Percentiles rank a stretch among this genome's conserved stretches.
These are phyloP conservation scores for Apis florea DNA, from an alignment of 1,140 invertebrate genomes.

Conservation along the genomic window DNA sequence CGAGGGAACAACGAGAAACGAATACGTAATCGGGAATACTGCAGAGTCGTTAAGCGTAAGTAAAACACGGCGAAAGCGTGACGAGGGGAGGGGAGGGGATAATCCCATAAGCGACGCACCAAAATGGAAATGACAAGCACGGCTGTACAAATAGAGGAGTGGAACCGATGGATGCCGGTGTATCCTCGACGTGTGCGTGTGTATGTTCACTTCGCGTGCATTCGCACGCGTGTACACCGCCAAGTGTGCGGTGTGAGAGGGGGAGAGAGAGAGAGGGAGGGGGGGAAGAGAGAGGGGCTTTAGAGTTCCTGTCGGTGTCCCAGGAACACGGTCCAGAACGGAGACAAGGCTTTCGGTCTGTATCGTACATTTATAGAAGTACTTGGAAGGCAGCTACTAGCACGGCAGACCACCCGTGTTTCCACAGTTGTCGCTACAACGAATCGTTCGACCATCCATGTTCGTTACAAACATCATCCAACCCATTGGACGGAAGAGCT, in stretches of 20 bases:
- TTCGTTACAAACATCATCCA: slow-evolving; percentile 35
- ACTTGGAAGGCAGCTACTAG: slow-evolving; percentile 3
- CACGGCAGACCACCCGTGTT: slow-evolving; percentile 26
- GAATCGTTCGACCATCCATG: slow-evolving; percentile 23
- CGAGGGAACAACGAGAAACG: background rate
- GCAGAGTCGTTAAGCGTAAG: background rate
- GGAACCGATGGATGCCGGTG: slow-evolving; percentile 14
- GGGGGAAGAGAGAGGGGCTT: background rate
- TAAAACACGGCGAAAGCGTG: slow-evolving; percentile 22
- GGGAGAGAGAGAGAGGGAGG: no score
- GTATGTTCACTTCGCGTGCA: slow-evolving; percentile 5
- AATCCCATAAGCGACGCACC: slow-evolving; percentile 33
- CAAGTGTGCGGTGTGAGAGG: background rate
- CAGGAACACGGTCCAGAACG: slow-evolving; percentile 16
- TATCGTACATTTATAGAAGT: slow-evolving; percentile 39
- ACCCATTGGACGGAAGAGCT: slow-evolving; percentile 22
- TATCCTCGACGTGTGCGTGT: background rate
- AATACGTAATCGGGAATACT: background rate
- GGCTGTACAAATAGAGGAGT: slow-evolving; percentile 1
- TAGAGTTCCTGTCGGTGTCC: background rate
- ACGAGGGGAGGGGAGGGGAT: background rate
- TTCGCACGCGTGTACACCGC: slow-evolving; percentile 2
- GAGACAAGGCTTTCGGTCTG: slow-evolving; percentile 27
- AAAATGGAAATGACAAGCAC: slow-evolving; percentile 41
- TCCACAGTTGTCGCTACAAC: slow-evolving; percentile 40